Conservation (phyloP, 2,113 vertebrate genomes). For the Eublepharis macularius region DNA sequence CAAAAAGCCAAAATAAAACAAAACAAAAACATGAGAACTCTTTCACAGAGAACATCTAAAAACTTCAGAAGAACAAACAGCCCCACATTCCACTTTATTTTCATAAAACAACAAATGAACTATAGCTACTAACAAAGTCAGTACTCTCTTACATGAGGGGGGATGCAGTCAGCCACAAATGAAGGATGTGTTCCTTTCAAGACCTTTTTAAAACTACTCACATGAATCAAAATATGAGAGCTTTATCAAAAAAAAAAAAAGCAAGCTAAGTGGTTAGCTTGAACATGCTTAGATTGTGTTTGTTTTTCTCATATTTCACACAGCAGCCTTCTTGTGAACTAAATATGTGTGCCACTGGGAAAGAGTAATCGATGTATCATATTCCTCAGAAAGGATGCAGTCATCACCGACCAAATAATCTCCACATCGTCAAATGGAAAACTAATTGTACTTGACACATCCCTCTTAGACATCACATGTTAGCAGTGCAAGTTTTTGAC, state of each 20-base stretch:
- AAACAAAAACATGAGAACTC: not conserved
- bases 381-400: not conserved
- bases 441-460: no score
- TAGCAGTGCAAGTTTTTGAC: no score
- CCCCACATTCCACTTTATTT: not conserved
- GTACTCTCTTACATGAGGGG: slow-evolving; percentile 19
- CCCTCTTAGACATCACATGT: no score
- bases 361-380: not conserved
- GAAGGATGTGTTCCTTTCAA: not conserved
- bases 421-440: no score
- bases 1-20: no score
- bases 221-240: slow-evolving; percentile 50
- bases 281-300: not conserved
- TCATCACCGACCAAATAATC: not conserved
- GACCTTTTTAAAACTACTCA: slow-evolving; percentile 18
- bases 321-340: not conserved
- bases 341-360: not conserved
- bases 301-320: not conserved
- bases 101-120: slow-evolving; percentile 17
- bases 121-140: not conserved
- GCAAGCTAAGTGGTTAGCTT: slow-evolving; percentile 30
- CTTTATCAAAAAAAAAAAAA: slow-evolving; percentile 39
- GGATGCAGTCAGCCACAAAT: slow-evolving; percentile 35
- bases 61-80: slow-evolving; percentile 1
- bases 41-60: not conserved